Conservation (phyloP, 2,113 vertebrate species). For the Trematomus loennbergii region DNA sequence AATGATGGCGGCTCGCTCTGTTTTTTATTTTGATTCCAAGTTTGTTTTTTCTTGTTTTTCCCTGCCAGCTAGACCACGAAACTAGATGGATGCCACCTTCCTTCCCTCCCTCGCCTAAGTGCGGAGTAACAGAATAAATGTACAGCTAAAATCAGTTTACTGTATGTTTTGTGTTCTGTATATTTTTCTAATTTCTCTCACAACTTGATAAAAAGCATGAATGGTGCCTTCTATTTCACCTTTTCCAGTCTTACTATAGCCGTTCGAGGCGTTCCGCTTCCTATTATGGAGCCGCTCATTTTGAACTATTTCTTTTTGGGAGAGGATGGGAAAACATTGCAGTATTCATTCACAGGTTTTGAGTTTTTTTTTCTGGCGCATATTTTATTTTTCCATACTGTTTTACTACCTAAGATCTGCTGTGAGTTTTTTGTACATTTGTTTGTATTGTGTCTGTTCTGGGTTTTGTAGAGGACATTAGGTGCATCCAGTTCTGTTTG, state of each 20-base stretch:
- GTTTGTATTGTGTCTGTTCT: slow-evolving; percentile 74
- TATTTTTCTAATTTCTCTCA: slow-evolving; percentile 66
- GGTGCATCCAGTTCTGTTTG: slow-evolving; percentile 74
- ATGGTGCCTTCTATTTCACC: slow-evolving; percentile 96
- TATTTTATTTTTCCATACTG: slow-evolving; percentile 79
- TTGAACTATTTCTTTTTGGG: slow-evolving; percentile 80
- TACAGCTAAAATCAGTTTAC: slow-evolving; percentile 92
- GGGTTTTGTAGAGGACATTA: slow-evolving; percentile 71
- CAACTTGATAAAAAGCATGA: slow-evolving; percentile 88
- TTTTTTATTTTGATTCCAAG: slow-evolving; percentile 58
- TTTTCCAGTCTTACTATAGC: slow-evolving; percentile 92
- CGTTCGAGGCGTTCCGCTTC: slow-evolving; percentile 86
- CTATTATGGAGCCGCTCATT: slow-evolving; percentile 85
- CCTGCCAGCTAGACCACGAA: slow-evolving; percentile 83
- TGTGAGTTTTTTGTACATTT: slow-evolving; percentile 81
- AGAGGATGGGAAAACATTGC: slow-evolving; percentile 75
- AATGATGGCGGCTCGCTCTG: slow-evolving; percentile 52
- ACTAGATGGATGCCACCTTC: slow-evolving; percentile 80
- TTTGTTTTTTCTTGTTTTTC: slow-evolving; percentile 53
- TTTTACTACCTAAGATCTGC: slow-evolving; percentile 79
- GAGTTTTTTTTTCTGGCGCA: slow-evolving; percentile 79
- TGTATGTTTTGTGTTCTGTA: slow-evolving; percentile 84
- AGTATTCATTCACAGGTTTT: slow-evolving; percentile 91
- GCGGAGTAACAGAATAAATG: slow-evolving; percentile 84
- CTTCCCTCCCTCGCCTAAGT: slow-evolving; percentile 56